These are phyloP conservation scores for Cottoperca gobio DNA, from an alignment of 2,797 vertebrate genomes.

Conservation along the genomic window DNA sequence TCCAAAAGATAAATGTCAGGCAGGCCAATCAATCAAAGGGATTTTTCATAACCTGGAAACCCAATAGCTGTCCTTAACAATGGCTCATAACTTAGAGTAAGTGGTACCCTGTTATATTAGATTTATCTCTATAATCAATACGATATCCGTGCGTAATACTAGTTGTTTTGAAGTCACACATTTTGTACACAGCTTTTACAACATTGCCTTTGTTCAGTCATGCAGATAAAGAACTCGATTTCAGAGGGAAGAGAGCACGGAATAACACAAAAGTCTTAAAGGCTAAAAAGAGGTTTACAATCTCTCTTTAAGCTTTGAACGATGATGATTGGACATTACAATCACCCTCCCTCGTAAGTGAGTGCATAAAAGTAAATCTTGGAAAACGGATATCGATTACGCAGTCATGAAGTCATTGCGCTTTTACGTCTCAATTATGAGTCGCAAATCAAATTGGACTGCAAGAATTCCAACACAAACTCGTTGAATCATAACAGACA, in stretches of 20 bases:
- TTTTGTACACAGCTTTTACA: conserved; percentile 30
- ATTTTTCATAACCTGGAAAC: too few species aligned
- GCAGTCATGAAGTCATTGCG: conserved; percentile 34
- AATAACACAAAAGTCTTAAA: conserved; percentile 3
- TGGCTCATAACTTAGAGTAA: too few species aligned
- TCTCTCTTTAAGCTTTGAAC: conserved; percentile 46
- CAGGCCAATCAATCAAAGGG: not conserved
- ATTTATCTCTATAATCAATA: not conserved
- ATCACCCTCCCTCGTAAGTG: conserved; percentile 5
- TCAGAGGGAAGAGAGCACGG: conserved; percentile 5
- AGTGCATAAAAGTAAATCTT: conserved; percentile 58
- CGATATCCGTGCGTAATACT: not conserved
- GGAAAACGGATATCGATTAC: conserved; percentile 65
- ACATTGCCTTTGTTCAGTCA: conserved; percentile 38
- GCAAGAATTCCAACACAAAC: conserved; percentile 11
- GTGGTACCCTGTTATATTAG: too few species aligned
- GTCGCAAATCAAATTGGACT: conserved; percentile 42
- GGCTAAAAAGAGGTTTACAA: conserved; percentile 29
- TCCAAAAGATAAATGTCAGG: conserved; percentile 1
- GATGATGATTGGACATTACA: conserved; percentile 43
- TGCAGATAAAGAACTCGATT: conserved; percentile 35
- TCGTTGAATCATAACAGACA: conserved; percentile 7
- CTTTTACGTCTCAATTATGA: conserved; percentile 53
- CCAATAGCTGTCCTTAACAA: not conserved
- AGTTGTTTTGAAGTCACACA: conserved; percentile 35